Conservation (phyloP, 2,888 invertebrate genomes). For the Ennomos quercinarius region DNA sequence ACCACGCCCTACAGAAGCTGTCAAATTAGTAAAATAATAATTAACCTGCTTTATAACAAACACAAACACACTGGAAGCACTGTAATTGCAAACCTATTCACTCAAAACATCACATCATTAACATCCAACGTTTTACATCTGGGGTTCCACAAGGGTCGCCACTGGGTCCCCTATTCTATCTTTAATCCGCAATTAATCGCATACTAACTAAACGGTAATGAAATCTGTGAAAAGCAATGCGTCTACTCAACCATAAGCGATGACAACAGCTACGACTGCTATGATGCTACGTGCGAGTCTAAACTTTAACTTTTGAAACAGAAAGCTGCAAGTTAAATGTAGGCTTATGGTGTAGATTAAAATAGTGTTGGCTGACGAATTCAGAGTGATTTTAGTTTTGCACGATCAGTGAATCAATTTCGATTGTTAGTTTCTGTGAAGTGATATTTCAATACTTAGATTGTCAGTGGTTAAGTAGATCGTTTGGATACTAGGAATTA, state of each 20-base stretch:
- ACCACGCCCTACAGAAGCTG: no score
- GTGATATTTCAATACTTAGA: neutral
- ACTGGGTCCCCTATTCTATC: constrained; percentile 23
- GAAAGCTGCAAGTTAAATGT: constrained; percentile 25
- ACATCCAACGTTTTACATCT: constrained; percentile 15
- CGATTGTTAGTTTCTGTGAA: constrained; percentile 8
- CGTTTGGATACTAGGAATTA: neutral
- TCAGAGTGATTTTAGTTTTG: constrained; percentile 31
- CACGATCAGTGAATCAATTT: constrained; percentile 34
- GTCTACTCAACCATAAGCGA: constrained; percentile 31
- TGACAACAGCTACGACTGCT: constrained; percentile 34
- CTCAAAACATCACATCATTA: constrained; percentile 35
- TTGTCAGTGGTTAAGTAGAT: neutral
- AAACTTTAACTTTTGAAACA: constrained; percentile 19
- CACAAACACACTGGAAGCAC: constrained; percentile 22
- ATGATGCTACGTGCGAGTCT: constrained; percentile 28
- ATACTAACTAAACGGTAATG: constrained; percentile 37
- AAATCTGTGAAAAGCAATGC: constrained; percentile 40
- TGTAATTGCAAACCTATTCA: constrained; percentile 8
- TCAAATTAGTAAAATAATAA: constrained; percentile 20
- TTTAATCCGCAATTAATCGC: constrained; percentile 26
- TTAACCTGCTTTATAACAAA: constrained; percentile 20
- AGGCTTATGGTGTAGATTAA: constrained; percentile 10
- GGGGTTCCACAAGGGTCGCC: constrained; percentile 26
- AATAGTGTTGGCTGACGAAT: constrained; percentile 31